Conservation (phyloP, 2,113 vertebrate species). For the Macrotis lagotis region DNA sequence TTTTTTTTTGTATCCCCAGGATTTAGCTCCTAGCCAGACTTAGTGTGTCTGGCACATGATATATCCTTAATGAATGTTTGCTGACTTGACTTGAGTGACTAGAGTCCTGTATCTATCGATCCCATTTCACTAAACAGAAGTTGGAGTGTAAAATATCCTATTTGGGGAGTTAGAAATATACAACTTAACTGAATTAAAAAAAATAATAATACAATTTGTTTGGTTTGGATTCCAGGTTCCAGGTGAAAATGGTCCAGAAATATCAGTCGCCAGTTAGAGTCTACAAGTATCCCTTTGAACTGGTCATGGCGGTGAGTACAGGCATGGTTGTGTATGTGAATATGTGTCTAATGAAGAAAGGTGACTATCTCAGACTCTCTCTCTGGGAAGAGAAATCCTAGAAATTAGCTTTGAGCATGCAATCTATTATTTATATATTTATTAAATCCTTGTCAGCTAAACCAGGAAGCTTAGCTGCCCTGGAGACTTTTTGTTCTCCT, state of each 20-base stretch:
- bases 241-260: conserved; percentile 89
- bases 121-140: not conserved
- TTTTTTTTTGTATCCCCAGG: not conserved
- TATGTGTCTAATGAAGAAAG: not conserved
- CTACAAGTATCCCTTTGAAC: conserved; percentile 91
- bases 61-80: not conserved
- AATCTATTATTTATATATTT: not conserved
- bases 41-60: not conserved
- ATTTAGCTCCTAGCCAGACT: not conserved
- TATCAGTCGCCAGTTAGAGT: conserved; percentile 90
- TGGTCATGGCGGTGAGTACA: conserved; percentile 91
- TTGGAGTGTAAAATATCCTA: not conserved
- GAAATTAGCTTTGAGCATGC: not conserved
- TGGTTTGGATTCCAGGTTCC: not conserved
- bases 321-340: too few species aligned
- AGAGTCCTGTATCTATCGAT: not conserved
- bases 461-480: not conserved
- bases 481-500: not conserved
- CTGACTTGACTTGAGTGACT: not conserved
- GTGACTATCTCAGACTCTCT: not conserved
- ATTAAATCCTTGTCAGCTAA: not conserved
- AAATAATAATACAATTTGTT: not conserved
- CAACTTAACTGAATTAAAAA: conserved; percentile 12
- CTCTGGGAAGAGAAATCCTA: not conserved
- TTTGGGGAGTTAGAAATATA: not conserved